Percentiles rank a stretch among this genome's conserved stretches.
phyloP scores from a whole-genome alignment of 1,140 invertebrate species.

The Sminthurides bifidus region DNA sequence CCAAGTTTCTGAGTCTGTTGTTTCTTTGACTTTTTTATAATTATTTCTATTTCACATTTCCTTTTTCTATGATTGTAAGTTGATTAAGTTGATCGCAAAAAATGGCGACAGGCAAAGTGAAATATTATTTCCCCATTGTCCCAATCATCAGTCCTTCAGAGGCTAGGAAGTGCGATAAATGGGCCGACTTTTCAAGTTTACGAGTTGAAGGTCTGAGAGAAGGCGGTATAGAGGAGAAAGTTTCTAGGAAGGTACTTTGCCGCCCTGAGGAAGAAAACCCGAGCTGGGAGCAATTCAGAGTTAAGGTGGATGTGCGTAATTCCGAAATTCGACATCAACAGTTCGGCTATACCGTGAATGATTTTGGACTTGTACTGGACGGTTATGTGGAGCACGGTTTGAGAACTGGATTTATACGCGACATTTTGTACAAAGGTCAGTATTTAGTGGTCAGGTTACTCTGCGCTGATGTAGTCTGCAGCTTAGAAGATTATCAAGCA shows the following conservation, averaged over 20 bases:
- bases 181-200: not conserved
- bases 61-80: not conserved
- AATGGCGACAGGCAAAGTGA: not conserved
- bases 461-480: constrained; percentile 2
- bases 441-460: not conserved
- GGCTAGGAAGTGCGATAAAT: not conserved
- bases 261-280: not conserved
- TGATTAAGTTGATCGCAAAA: not conserved
- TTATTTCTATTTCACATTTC: not conserved
- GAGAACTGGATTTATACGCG: not conserved
- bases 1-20: too few relatives aligned
- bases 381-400: constrained; percentile 3
- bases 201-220: not conserved
- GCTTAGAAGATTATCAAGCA: not conserved
- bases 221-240: not conserved
- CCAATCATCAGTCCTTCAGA: not conserved
- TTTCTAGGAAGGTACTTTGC: not conserved
- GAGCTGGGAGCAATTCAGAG: not conserved
- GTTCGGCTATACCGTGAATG: not conserved
- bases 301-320: not conserved
- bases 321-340: not conserved
- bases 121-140: constrained; percentile 3
- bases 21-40: not conserved
- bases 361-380: not conserved
- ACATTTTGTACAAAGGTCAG: constrained; percentile 2